A percentile compares a stretch with the other conserved stretches of the same genome.
Evolutionary conservation across 2,113 vertebrate species (phyloP).

Genomic region (Ailurus styani): DNA sequence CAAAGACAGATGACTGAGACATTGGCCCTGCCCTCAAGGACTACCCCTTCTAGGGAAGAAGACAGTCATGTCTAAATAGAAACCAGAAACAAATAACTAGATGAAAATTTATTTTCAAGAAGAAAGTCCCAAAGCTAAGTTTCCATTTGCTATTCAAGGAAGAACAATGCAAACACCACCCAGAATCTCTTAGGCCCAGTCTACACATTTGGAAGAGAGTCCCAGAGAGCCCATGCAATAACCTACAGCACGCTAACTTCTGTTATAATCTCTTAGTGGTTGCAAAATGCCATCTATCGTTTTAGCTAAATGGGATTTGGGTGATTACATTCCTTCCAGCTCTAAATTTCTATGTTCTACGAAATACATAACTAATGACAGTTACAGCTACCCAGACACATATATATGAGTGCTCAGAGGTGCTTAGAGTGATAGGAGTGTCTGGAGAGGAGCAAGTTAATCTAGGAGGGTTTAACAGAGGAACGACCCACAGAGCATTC

Average conservation of each 20-base stretch:
- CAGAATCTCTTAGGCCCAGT: conserved; percentile 33
- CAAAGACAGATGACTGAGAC: neutral
- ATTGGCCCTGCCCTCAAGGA: neutral
- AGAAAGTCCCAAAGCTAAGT: conserved; percentile 59
- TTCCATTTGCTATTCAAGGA: conserved; percentile 45
- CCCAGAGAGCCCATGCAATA: conserved; percentile 52
- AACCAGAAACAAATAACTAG: conserved; percentile 65
- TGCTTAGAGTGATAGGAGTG: neutral
- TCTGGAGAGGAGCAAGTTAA: conserved; percentile 46
- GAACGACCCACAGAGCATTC: neutral
- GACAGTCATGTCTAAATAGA: neutral
- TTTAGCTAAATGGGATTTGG: conserved; percentile 64
- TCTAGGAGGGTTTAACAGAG: neutral
- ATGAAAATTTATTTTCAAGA: conserved; percentile 68
- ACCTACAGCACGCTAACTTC: conserved; percentile 40
- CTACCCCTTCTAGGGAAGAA: neutral
- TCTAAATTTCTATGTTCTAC: conserved; percentile 59
- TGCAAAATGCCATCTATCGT: conserved; percentile 58
- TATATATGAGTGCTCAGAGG: conserved; percentile 22
- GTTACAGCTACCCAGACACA: conserved; percentile 58
- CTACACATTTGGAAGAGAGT: conserved; percentile 37
- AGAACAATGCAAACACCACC: conserved; percentile 55
- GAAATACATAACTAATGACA: conserved; percentile 64
- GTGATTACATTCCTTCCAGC: conserved; percentile 59
- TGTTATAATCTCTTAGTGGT: conserved; percentile 46